Conservation (phyloP, 2,113 vertebrate genomes). For the Oryctolagus cuniculus region mOryCun1.1 NC_091440.1:69881001-69881500, state of each 20-base stretch:
- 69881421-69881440: not conserved
- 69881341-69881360: not conserved
- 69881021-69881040: not conserved
- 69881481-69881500: conserved; percentile 22
- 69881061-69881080: not conserved
- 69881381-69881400: not conserved
- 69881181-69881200: not conserved
- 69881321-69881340: not conserved
- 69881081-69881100: not conserved
- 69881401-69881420: not conserved
- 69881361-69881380: not conserved
- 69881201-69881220: not conserved
- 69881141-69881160: not conserved
- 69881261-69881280: not conserved
- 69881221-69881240: not conserved
- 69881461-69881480: not conserved
- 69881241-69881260: not conserved
- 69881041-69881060: not conserved
- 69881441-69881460: not conserved
- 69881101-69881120: not conserved
- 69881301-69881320: not conserved
- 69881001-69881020: not conserved
- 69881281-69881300: not conserved
- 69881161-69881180: not conserved
- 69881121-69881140: not conserved